These are phyloP conservation scores for Nasonia oneida DNA, from an alignment of 2,888 invertebrate genomes.

Conservation along the genomic window DNA sequence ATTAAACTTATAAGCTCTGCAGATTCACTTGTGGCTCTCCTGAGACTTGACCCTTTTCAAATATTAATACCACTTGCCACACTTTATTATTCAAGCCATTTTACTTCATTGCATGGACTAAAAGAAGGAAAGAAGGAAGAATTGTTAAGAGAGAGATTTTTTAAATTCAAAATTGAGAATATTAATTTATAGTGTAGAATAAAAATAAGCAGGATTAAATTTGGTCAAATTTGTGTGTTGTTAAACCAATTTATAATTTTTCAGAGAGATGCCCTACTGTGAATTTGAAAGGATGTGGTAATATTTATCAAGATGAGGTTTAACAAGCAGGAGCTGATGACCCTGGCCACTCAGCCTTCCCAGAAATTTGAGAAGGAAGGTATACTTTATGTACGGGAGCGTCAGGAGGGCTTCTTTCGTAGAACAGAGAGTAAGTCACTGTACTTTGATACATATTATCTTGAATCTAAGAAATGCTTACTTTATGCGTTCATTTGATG, in stretches of 20 bases:
- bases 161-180: background rate
- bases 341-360: slow-evolving; percentile 91
- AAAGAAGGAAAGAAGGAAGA: slow-evolving; percentile 19
- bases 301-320: slow-evolving; percentile 86
- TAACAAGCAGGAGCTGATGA: slow-evolving; percentile 92
- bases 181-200: background rate
- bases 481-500: slow-evolving; percentile 53
- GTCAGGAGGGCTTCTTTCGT: slow-evolving; percentile 95
- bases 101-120: background rate
- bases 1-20: slow-evolving; percentile 32
- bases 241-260: slow-evolving; percentile 38
- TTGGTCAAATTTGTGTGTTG: background rate
- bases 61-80: slow-evolving; percentile 30
- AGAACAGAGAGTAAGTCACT: slow-evolving; percentile 90
- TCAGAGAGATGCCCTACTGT: slow-evolving; percentile 45
- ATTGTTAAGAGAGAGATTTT: background rate
- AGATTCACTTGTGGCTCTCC: slow-evolving; percentile 23
- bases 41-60: slow-evolving; percentile 22
- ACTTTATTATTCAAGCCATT: slow-evolving; percentile 8
- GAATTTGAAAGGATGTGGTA: slow-evolving; percentile 55
- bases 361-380: slow-evolving; percentile 96
- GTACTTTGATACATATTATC: slow-evolving; percentile 27
- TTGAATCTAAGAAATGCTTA: slow-evolving; percentile 51
- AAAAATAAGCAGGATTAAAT: background rate
- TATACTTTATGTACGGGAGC: slow-evolving; percentile 90